Evolutionary conservation across 2,888 invertebrate genomes (phyloP), one percentile per base, ranked within the genome.

Genomic region (Drosophila imparisetae): DNA sequence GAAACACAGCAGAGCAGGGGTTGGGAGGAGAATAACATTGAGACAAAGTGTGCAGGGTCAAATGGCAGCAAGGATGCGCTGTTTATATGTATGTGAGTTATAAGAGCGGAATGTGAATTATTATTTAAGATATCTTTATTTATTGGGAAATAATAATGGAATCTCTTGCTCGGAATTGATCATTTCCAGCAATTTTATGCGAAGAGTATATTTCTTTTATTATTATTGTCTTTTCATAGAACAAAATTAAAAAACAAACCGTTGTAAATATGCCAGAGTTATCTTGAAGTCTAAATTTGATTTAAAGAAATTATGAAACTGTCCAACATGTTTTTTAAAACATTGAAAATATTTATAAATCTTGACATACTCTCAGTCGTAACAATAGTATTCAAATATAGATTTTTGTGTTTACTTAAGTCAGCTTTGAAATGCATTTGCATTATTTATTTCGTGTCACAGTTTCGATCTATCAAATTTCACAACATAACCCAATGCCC

Each of bases 31-130:
- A 53, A 66, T 29, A 30, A 57, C 21, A 72, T 59, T 57, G 72
- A 72, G 38, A 61, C 48, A 50, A 50, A 66, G 24, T 62, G 27
- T 36, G 58, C 64, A 42, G 64, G 75, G 55, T 66, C 59, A 69
- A 29, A 60, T 67, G 66, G 36, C 62, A 65, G 24, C 63, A 55
- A 64, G 64, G 70, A 76, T 75, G 60, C 79, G 52, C 84, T 87
- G 66, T 63, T 64, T 15, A 18, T 10, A 24, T 30, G 21, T 36
- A 30, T 42, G 18, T 24, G 15, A 53, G 36, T 13, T 50, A 21
- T 53, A 36, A 30, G n/a, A 55, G 45, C 8, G 10, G 21, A 52
- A 15, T 40, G 18, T 53, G 36, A 42, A 71, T 11, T 38, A 38
- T 15, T 34, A 34, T 15, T 15, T n/a, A 15, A 45, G 18, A 11